Conservation (phyloP, 2,113 vertebrate genomes). For the Callospermophilus lateralis region DNA sequence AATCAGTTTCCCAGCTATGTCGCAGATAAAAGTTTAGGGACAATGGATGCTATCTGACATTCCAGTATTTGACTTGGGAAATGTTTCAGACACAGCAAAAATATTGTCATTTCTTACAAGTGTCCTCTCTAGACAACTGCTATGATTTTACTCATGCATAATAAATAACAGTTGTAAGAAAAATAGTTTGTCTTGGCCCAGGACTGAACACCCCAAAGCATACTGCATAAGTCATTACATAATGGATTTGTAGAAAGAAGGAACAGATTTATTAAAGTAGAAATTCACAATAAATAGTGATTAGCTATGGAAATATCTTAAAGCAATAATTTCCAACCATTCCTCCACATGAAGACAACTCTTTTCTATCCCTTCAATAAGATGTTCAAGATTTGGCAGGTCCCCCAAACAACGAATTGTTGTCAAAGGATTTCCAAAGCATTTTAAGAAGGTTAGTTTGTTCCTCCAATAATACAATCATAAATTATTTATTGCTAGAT, state of each 20-base stretch:
- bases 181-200: constrained; percentile 71
- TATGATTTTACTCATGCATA: constrained; percentile 48
- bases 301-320: constrained; percentile 59
- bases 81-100: constrained; percentile 64
- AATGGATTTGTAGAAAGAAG: constrained; percentile 56
- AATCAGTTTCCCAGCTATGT: constrained; percentile 28
- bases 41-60: constrained; percentile 35
- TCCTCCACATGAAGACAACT: constrained; percentile 43
- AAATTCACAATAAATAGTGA: constrained; percentile 67
- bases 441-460: constrained; percentile 57
- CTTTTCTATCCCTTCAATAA: constrained; percentile 43
- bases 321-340: constrained; percentile 36
- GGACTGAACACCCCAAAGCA: constrained; percentile 51
- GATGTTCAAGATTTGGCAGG: constrained; percentile 50
- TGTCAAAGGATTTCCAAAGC: constrained; percentile 59
- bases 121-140: constrained; percentile 63
- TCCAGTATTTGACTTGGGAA: constrained; percentile 47
- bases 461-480: constrained; percentile 31
- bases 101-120: constrained; percentile 64
- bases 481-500: constrained; percentile 37
- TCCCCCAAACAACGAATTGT: constrained; percentile 31
- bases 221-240: constrained; percentile 36
- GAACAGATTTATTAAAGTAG: constrained; percentile 41
- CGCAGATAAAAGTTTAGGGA: neutral
- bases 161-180: constrained; percentile 63